Percentiles rank a stretch among this genome's conserved stretches.
These are phyloP conservation scores for Adelphocoris suturalis DNA, from an alignment of 2,888 invertebrate genomes.

Conservation along the genomic window DNA sequence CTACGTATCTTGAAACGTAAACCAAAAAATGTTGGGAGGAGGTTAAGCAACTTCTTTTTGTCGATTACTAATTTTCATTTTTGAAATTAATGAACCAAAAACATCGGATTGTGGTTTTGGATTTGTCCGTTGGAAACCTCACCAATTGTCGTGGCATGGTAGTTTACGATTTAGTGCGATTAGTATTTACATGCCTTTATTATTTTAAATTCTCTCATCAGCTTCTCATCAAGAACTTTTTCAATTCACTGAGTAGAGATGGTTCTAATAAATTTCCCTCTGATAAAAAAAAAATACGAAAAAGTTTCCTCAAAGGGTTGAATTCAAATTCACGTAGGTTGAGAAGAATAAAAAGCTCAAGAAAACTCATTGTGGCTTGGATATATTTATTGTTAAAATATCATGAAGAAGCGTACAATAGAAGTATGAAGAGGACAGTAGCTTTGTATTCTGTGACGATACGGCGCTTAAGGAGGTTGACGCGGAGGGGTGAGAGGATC, in stretches of 20 bases:
- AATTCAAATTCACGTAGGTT: neutral
- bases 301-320: neutral
- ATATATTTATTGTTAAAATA: slow-evolving; percentile 63
- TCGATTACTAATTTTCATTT: too few relatives aligned
- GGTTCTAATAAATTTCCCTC: neutral
- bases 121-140: too few relatives aligned
- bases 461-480: slow-evolving; percentile 53
- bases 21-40: too few relatives aligned
- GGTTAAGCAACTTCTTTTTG: too few relatives aligned
- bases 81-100: too few relatives aligned
- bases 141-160: too few relatives aligned
- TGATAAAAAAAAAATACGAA: neutral
- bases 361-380: slow-evolving; percentile 28
- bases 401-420: slow-evolving; percentile 43
- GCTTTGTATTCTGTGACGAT: slow-evolving; percentile 66
- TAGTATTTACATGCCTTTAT: neutral
- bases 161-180: too few relatives aligned
- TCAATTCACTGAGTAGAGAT: neutral
- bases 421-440: slow-evolving; percentile 56
- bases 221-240: neutral
- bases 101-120: too few relatives aligned
- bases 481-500: slow-evolving; percentile 12
- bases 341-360: neutral
- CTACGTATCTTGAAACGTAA: too few relatives aligned
- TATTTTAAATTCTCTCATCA: neutral